These are phyloP conservation scores for Epinephelus fuscoguttatus DNA, from an alignment of 2,113 vertebrate species.

Conservation along the genomic window DNA sequence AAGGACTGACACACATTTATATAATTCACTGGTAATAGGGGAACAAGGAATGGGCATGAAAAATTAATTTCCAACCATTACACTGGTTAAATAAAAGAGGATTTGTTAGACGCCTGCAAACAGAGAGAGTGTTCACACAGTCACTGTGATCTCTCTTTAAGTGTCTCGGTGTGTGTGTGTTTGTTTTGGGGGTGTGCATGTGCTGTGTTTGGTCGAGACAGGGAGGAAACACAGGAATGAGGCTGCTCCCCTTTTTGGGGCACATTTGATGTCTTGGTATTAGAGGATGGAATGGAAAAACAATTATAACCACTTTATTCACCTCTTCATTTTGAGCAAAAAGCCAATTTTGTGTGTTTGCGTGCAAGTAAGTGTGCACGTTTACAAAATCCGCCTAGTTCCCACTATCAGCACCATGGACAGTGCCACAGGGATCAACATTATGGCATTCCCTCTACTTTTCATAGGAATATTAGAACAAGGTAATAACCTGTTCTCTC, in stretches of 20 bases:
- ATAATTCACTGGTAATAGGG: constrained; percentile 36
- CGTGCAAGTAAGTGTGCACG: background rate
- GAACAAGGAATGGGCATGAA: constrained; percentile 20
- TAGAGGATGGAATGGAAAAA: constrained; percentile 28
- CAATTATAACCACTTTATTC: constrained; percentile 25
- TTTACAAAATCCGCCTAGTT: background rate
- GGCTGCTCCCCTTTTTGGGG: background rate
- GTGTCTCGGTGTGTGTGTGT: background rate
- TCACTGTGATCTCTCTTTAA: constrained; percentile 10
- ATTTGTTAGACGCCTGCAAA: constrained; percentile 40
- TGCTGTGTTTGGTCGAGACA: background rate
- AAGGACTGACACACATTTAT: constrained; percentile 45
- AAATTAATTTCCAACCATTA: constrained; percentile 31
- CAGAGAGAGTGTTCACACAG: constrained; percentile 11
- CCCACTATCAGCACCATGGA: constrained; percentile 45
- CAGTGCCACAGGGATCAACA: constrained; percentile 62
- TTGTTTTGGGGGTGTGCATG: background rate
- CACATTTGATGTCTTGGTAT: constrained; percentile 20
- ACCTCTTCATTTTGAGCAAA: background rate
- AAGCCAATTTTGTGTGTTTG: background rate
- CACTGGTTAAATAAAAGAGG: constrained; percentile 36
- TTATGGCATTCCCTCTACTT: constrained; percentile 9
- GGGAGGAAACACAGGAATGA: constrained; percentile 10
- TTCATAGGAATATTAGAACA: constrained; percentile 45
- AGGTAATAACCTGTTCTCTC: constrained; percentile 38